Conservation (phyloP, 2,888 invertebrate species). For the Drosophila niveifrons region DNA sequence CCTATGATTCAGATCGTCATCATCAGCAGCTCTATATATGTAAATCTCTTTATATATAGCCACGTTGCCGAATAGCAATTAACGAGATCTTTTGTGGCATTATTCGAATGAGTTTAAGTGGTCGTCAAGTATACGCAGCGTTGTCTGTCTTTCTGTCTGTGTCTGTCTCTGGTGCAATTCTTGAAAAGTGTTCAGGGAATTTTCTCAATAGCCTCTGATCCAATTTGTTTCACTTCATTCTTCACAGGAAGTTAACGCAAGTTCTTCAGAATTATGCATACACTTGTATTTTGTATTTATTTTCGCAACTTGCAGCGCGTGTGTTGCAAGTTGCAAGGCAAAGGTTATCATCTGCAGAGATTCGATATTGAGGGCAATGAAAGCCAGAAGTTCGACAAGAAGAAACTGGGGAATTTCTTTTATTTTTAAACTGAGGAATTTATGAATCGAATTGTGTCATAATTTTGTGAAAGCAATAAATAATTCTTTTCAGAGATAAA, state of each 20-base stretch:
- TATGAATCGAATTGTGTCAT: neutral
- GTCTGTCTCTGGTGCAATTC: slow-evolving; percentile 5
- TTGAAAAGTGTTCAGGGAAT: slow-evolving; percentile 27
- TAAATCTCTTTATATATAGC: slow-evolving; percentile 13
- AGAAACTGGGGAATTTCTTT: neutral
- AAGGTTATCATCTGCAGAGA: slow-evolving; percentile 5
- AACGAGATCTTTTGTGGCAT: slow-evolving; percentile 52
- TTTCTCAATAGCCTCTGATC: slow-evolving; percentile 37
- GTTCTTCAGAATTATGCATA: slow-evolving; percentile 18
- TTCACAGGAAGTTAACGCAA: slow-evolving; percentile 34
- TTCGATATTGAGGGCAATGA: neutral
- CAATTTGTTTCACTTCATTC: slow-evolving; percentile 10
- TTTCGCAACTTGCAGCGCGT: slow-evolving; percentile 5
- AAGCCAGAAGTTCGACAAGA: neutral
- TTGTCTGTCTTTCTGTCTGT: no score
- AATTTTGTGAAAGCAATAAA: neutral
- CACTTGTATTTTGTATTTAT: slow-evolving; percentile 4
- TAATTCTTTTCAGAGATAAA: no score
- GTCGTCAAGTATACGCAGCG: slow-evolving; percentile 30
- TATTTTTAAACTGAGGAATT: neutral
- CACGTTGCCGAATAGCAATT: slow-evolving; percentile 49
- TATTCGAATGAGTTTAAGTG: slow-evolving; percentile 56
- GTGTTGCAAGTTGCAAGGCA: neutral
- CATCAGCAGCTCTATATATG: slow-evolving; percentile 13
- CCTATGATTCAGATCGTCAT: slow-evolving; percentile 46